Conservation (phyloP, 1,140 invertebrate species). For the Ceratoteleas bidentatus region DNA sequence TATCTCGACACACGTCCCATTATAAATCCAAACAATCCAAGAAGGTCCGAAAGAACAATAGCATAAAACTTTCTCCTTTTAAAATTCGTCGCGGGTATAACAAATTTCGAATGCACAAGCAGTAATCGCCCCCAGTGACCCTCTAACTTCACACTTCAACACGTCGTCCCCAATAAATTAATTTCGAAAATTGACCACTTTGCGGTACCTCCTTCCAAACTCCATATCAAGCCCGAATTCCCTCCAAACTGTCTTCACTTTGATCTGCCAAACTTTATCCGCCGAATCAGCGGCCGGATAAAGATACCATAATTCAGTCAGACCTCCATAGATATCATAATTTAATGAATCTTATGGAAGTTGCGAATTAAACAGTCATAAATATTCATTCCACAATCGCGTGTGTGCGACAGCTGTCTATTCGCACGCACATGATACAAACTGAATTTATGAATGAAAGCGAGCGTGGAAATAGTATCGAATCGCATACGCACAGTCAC, state of each 20-base stretch:
- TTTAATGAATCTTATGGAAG: no score
- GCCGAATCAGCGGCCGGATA: no score
- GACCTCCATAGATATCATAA: no score
- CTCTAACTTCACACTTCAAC: background rate
- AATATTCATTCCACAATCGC: constrained; percentile 45
- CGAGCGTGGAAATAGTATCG: constrained; percentile 51
- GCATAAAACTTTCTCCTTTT: constrained; percentile 34
- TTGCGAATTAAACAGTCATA: constrained; percentile 5
- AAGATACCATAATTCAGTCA: no score
- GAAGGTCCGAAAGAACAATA: background rate
- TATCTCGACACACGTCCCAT: no score
- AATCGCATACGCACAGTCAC: constrained; percentile 40
- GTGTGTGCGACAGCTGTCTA: constrained; percentile 47
- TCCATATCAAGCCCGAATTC: no score
- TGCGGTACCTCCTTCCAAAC: no score
- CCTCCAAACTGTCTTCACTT: no score
- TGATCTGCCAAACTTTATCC: no score
- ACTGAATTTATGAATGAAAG: constrained; percentile 60
- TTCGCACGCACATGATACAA: constrained; percentile 35
- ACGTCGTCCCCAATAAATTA: background rate
- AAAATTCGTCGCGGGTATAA: constrained; percentile 23
- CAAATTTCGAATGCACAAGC: constrained; percentile 15
- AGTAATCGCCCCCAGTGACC: constrained; percentile 4
- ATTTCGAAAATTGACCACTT: background rate
- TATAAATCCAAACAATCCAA: no score